These are phyloP conservation scores for Hyposmocoma kahamanoa DNA, from an alignment of 1,140 invertebrate genomes.

Conservation along the genomic window DNA sequence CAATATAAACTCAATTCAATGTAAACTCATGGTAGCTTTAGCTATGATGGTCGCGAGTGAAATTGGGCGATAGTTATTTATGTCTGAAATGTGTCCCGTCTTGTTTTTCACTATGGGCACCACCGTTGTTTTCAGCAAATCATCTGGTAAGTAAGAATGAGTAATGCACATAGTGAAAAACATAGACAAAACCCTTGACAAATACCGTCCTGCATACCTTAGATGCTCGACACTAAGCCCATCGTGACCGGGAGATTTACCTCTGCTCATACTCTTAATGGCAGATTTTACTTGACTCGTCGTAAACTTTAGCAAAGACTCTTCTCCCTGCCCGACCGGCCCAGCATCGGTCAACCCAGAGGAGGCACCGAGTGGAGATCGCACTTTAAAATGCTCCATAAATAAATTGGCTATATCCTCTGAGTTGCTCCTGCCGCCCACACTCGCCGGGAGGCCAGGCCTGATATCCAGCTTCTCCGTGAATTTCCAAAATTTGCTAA, in stretches of 20 bases:
- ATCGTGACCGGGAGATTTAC: neutral
- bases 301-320: neutral
- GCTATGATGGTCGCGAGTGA: too few species aligned
- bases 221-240: neutral
- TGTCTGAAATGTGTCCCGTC: too few species aligned
- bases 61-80: too few species aligned
- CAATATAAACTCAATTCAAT: too few species aligned
- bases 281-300: neutral
- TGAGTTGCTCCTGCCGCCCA: neutral
- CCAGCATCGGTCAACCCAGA: neutral
- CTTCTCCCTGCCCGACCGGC: neutral
- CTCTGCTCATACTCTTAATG: too few species aligned
- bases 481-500: neutral
- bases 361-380: neutral
- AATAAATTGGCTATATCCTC: slow-evolving; percentile 4
- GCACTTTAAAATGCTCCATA: slow-evolving; percentile 1
- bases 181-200: too few species aligned
- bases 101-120: too few species aligned
- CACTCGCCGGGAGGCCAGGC: slow-evolving; percentile 5
- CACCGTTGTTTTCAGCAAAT: too few species aligned
- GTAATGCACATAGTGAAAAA: too few species aligned
- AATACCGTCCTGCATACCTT: neutral
- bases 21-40: too few species aligned
- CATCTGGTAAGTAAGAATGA: too few species aligned
- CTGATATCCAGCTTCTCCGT: neutral